Base-by-base conservation (phyloP, 2,888 invertebrate species). In the Ligdia adustata region DNA sequence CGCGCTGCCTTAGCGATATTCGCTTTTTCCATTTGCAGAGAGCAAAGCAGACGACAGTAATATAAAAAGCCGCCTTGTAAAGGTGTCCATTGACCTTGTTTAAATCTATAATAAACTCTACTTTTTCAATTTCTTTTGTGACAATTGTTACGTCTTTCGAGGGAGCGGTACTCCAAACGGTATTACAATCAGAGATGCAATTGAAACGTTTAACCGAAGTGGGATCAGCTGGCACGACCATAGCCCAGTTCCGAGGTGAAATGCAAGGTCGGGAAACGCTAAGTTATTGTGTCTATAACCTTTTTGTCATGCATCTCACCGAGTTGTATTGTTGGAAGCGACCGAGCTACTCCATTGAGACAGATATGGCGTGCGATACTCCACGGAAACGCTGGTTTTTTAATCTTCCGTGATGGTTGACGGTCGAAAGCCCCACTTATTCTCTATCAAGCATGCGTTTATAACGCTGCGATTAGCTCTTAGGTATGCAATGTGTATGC, bases 281-380 rank as follows among this genome's bases (percentile, higher is more conserved):
- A 53, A 64, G 62, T 77, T 76, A 82, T 83, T 84, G 82, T 85
- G 74, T 74, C 77, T 70, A 70, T 73, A 75, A 79, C 69, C 57
- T 82, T 83, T 79, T 86, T 84, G 79, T 82, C 79, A 79, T 76
- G 79, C 80, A 80, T 81, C 79, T 80, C 82, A 75, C 79, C 66
- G 70, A 67, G 65, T 72, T 70, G 72, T 75, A 82, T 81, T 83
- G 81, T 84, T 79, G 65, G 62, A 67, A 69, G 67, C 69, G 66
- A 73, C 67, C 69, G 82, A 72, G 75, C 76, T 80, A 73, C 73
- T 82, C 79, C 65, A 83, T 82, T 80, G 79, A 84, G 73, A 81
- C 67, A 79, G 77, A 80, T 79, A 76, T 78, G 74, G 72, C 81
- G 84, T 85, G 84, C 82, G 78, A 82, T 84, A 82, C 71, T 72